Evolutionary conservation across 2,888 invertebrate species (phyloP).

Genomic region (Linnaemya tessellans): DNA sequence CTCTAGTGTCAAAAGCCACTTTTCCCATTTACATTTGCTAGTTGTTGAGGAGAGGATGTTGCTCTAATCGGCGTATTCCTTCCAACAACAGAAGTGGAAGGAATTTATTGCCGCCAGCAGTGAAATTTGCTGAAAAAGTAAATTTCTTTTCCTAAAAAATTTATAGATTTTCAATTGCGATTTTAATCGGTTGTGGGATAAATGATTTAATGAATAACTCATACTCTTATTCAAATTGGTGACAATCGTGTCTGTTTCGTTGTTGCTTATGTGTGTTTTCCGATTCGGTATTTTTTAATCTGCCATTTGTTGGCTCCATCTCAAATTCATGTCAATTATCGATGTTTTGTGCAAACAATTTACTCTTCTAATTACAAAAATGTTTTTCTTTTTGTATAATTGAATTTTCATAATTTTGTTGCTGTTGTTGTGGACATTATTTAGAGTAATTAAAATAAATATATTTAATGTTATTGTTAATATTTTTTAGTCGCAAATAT

Average conservation of each 20-base stretch:
- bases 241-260: not conserved
- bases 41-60: too few relatives aligned
- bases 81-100: too few relatives aligned
- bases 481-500: conserved; percentile 39
- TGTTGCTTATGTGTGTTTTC: not conserved
- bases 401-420: conserved; percentile 48
- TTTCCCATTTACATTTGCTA: too few relatives aligned
- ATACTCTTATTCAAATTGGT: too few relatives aligned
- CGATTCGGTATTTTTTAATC: not conserved
- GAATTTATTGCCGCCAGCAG: too few relatives aligned
- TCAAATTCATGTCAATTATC: conserved; percentile 39
- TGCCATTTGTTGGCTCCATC: not conserved
- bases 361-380: conserved; percentile 48
- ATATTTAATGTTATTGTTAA: conserved; percentile 39
- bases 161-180: too few relatives aligned
- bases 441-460: conserved; percentile 59
- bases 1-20: too few relatives aligned
- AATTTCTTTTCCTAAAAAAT: too few relatives aligned
- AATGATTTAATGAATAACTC: too few relatives aligned
- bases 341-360: conserved; percentile 39
- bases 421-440: conserved; percentile 23
- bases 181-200: too few relatives aligned
- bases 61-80: too few relatives aligned
- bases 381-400: conserved; percentile 47
- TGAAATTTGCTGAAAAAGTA: too few relatives aligned